phyloP scores from a whole-genome alignment of 2,113 vertebrate species.

The Vulpes vulpes region DNA sequence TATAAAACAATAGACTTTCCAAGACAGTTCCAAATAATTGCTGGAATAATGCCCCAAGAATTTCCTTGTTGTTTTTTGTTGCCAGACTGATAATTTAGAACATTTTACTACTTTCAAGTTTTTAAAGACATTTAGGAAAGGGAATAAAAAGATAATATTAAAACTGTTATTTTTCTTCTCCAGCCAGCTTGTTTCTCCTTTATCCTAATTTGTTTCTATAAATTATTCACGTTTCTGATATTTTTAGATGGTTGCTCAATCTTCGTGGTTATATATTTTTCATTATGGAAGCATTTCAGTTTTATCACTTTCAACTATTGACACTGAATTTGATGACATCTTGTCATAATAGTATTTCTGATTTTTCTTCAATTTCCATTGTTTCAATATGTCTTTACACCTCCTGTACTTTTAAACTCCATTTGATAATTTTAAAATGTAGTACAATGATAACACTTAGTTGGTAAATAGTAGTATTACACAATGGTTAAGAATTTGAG shows the following conservation, averaged over 20 bases:
- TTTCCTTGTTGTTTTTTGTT: neutral
- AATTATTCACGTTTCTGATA: neutral
- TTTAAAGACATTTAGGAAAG: neutral
- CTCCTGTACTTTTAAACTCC: neutral
- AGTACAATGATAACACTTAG: neutral
- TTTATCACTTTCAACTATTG: neutral
- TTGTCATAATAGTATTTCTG: neutral
- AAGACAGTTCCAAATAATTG: neutral
- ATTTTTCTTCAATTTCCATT: neutral
- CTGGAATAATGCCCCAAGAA: neutral
- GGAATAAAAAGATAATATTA: neutral
- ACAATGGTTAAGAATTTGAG: neutral
- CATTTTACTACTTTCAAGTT: neutral
- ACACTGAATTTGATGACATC: neutral
- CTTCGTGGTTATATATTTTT: neutral
- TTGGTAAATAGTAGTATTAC: neutral
- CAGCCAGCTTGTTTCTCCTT: neutral
- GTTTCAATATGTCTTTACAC: neutral
- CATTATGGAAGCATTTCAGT: neutral
- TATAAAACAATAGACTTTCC: neutral
- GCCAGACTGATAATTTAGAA: neutral
- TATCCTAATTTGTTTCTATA: neutral
- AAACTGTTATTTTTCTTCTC: neutral
- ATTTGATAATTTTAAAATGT: neutral
- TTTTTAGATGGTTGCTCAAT: neutral